phyloP scores from a whole-genome alignment of 2,797 vertebrate genomes.

The Gadopsis marmoratus region DNA sequence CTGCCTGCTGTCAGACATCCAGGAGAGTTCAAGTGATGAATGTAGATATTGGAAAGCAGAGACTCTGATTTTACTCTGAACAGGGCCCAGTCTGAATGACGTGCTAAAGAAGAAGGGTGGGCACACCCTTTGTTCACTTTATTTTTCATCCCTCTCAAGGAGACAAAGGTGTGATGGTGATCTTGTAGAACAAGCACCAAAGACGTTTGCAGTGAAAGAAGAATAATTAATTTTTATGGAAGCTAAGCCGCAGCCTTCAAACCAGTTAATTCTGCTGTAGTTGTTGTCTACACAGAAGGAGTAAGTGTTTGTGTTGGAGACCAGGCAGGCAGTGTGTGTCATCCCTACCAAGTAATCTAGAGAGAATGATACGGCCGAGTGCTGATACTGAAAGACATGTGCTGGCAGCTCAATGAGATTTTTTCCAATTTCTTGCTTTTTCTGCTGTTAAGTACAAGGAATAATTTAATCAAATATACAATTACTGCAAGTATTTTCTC shows the following conservation, averaged over 20 bases:
- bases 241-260: not conserved
- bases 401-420: conserved; percentile 3
- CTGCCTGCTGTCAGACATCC: conserved; percentile 3
- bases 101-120: not conserved
- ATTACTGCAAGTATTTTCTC: not conserved
- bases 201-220: conserved; percentile 10
- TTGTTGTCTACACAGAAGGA: not conserved
- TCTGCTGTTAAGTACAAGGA: not conserved
- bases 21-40: conserved; percentile 8
- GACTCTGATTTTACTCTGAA: conserved; percentile 13
- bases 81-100: not conserved
- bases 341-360: not conserved
- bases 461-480: not conserved
- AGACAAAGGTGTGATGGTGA: not conserved
- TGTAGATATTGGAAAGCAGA: conserved; percentile 7
- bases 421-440: conserved; percentile 7
- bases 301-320: too few species aligned
- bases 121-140: not conserved
- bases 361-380: not conserved
- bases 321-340: not conserved
- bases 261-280: not conserved
- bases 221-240: not conserved
- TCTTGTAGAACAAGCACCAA: conserved; percentile 7
- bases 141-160: conserved; percentile 6
- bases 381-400: not conserved